Base-by-base conservation (phyloP, 2,797 vertebrate genomes). In the Bradypodion ventrale region DNA sequence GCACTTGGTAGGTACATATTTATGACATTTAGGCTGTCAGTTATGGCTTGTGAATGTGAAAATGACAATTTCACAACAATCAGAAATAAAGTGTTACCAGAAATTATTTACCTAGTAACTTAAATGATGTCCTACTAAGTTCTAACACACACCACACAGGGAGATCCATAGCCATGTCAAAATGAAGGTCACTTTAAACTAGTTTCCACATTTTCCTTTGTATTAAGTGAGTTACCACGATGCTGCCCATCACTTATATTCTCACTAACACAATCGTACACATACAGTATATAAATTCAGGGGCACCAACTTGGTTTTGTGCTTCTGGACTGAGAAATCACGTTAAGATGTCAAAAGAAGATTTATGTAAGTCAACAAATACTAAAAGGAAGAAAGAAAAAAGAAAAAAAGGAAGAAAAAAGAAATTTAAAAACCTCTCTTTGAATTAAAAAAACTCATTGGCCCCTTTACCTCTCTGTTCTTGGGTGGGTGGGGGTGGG, bases 261-360 rank as follows among this genome's bases (percentile, higher is more conserved):
- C 87, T 85, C 83, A 65, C 6, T 81, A 90, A 79, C 78, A 85
- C 80, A 87, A 91, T 82, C 91, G 89, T 65, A 40, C 37, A 75
- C 87, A 86, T 90, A 88, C 6, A 90, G 89, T 85, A 52, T 59
- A 60, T 32, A n/a, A 86, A 86, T 82, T 85, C 86, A 80, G 78
- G 88, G 59, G 83, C 68, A 85, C 78, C 37, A 91, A 83, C 88
- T 66, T 88, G 29, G 69, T 85, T 78, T 62, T 65, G 85, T 44
- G 80, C 86, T 85, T 78, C 82, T 32, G 83, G 23, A 21, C 13
- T 75, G 15, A 72, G 75, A 83, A 89, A 91, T 60, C 52, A 23
- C 0, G 32, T 65, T 74, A 87, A 85, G 83, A 37, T 76, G 82
- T 56, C 85, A 60, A 74, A 8, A 16, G 78, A 83, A 81, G 88